Base-by-base conservation (phyloP, 2,888 invertebrate species). In the Phoenoteleia sp. region DNA sequence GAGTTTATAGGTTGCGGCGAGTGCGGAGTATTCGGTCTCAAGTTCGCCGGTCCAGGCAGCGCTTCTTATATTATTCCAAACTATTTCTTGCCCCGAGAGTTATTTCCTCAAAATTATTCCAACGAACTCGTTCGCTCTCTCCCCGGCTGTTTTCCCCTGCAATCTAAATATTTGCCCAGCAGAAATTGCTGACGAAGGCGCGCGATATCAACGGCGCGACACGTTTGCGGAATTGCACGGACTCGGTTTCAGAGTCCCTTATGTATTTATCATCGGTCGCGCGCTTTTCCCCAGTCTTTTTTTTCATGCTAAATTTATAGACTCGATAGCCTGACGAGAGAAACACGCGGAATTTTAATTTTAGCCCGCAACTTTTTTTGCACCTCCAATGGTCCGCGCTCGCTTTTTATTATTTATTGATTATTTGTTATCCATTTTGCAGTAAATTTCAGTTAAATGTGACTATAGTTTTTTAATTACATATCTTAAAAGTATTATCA, bases 161-260 rank as follows among this genome's bases (percentile, higher is more conserved):
- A 90, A 90, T 91, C 90, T 88, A 92, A 92, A 92, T 91, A 92
- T 92, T 92, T 92, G 90, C 84, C 77, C 87, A 83, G 86, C 86
- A 85, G 71, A 75, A 87, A 87, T 89, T 87, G 88, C 81, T 86
- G 81, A 84, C 86, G 76, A 66, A 79, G 79, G 67, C 84, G 85
- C 66, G 84, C 67, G 81, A 64, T 86, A 84, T 86, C 87, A 72
- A 42, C 76, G 74, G 79, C 60, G 72, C 58, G 75, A 84, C 76
- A 81, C 81, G 77, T 76, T 84, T 81, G 72, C 81, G 60, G 72
- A 60, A 76, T 69, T 19, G 80, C 80, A 49, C 45, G 62, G 7
- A 27, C 39, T 33, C 62, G 64, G 9, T 64, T 71, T 47, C 45
- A 54, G 27, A 21, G 47, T 74, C 79, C 58, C 74, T 81, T 79